phyloP scores from a whole-genome alignment of 2,113 vertebrate species.

The Pituophis catenifer region DNA sequence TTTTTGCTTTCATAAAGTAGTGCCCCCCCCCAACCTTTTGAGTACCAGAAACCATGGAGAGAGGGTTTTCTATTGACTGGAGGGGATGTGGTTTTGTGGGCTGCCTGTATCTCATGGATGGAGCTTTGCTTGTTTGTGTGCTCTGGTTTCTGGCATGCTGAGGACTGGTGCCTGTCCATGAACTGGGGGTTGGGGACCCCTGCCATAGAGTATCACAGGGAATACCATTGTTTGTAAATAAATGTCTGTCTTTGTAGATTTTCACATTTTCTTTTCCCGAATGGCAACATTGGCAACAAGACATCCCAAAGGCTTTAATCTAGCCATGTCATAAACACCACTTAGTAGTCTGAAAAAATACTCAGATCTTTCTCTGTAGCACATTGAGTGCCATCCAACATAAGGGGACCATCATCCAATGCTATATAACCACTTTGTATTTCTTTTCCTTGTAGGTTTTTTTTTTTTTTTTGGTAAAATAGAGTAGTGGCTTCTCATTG shows the following conservation, averaged over 20 bases:
- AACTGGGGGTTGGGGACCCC: too few species aligned
- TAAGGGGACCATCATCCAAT: background rate
- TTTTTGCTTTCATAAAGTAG: background rate
- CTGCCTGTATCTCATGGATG: too few species aligned
- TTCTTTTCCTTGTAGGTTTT: background rate
- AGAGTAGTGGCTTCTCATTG: background rate
- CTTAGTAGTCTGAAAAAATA: background rate
- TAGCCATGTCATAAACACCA: background rate
- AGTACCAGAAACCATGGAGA: too few species aligned
- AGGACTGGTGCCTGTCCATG: too few species aligned
- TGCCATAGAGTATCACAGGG: background rate
- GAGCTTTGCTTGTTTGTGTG: too few species aligned
- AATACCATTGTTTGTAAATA: background rate
- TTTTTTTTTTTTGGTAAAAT: background rate
- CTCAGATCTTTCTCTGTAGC: background rate
- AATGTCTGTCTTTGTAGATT: background rate
- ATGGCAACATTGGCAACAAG: background rate
- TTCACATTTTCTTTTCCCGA: background rate
- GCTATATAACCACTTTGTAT: background rate
- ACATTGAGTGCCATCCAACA: background rate
- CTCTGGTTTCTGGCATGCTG: too few species aligned
- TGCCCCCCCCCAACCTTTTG: too few species aligned
- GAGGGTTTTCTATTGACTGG: too few species aligned
- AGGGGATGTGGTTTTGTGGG: too few species aligned
- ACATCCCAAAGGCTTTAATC: background rate